phyloP scores from a whole-genome alignment of 2,797 vertebrate genomes.

The Oryzias dopingdopingensis region DNA sequence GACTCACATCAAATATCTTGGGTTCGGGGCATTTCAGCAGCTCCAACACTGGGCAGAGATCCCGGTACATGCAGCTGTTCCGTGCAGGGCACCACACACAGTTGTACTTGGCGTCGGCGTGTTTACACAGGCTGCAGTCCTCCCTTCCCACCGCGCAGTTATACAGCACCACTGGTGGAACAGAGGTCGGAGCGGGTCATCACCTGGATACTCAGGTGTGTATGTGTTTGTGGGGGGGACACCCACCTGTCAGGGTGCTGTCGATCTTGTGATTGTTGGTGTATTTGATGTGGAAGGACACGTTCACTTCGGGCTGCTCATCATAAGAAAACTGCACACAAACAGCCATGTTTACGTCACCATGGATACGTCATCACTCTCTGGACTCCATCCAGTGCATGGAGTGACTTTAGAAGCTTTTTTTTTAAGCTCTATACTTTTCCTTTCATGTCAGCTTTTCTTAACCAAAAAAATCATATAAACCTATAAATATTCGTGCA shows the following conservation, averaged over 20 bases:
- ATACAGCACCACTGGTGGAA: constrained; percentile 85
- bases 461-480: no score
- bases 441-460: constrained; percentile 17
- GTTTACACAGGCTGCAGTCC: constrained; percentile 93
- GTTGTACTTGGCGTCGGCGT: constrained; percentile 73
- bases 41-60: constrained; percentile 64
- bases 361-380: background rate
- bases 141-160: constrained; percentile 90
- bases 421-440: constrained; percentile 5
- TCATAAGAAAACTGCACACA: constrained; percentile 81
- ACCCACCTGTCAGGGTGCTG: constrained; percentile 90
- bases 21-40: constrained; percentile 81
- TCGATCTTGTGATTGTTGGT: constrained; percentile 81
- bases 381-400: background rate
- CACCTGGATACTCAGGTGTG: constrained; percentile 6
- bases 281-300: constrained; percentile 86
- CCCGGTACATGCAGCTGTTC: constrained; percentile 79
- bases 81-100: constrained; percentile 87
- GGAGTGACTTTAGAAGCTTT: background rate
- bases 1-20: constrained; percentile 82
- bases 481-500: no score
- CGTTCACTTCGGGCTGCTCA: constrained; percentile 83
- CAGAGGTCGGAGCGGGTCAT: constrained; percentile 5
- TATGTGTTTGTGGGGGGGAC: constrained; percentile 5
- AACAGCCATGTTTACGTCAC: constrained; percentile 7